Conservation (phyloP, 2,113 vertebrate species). For the Hyaena hyaena region DNA sequence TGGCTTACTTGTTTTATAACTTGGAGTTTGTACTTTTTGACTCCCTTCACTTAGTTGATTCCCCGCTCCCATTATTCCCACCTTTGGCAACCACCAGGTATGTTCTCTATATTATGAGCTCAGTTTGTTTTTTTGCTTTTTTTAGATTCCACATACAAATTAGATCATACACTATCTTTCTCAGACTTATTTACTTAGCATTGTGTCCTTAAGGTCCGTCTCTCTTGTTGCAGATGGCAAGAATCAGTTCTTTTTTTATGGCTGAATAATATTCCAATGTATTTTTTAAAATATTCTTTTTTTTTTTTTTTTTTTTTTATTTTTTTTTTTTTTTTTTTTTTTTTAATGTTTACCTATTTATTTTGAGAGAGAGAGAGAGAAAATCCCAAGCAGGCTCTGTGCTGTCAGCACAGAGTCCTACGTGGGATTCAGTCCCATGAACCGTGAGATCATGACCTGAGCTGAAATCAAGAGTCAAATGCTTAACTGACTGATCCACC, state of each 20-base stretch:
- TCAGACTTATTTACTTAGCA: not conserved
- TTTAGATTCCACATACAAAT: not conserved
- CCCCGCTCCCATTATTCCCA: not conserved
- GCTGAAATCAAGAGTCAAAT: not conserved
- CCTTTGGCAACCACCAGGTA: not conserved
- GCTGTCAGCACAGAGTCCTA: not conserved
- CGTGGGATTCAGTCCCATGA: rapidly evolving
- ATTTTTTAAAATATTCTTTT: not conserved
- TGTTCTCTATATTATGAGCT: not conserved
- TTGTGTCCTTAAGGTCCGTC: not conserved
- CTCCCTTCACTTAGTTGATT: not conserved
- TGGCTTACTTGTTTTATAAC: not conserved
- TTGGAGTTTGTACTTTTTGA: not conserved
- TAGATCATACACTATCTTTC: not conserved
- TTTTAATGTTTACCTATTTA: not conserved
- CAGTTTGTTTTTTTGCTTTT: not conserved
- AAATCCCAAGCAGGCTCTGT: not conserved
- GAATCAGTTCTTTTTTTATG: not conserved
- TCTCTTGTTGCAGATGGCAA: not conserved
- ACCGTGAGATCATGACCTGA: not conserved
- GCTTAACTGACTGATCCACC: not conserved
- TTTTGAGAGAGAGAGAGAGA: not conserved
- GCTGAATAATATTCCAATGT: not conserved
- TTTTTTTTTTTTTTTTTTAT: not conserved
- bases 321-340: not conserved